Percentiles rank a stretch among this genome's conserved stretches.
Conservation (phyloP, 2,797 vertebrate species). For the Dendrocincla tyrannina region DNA sequence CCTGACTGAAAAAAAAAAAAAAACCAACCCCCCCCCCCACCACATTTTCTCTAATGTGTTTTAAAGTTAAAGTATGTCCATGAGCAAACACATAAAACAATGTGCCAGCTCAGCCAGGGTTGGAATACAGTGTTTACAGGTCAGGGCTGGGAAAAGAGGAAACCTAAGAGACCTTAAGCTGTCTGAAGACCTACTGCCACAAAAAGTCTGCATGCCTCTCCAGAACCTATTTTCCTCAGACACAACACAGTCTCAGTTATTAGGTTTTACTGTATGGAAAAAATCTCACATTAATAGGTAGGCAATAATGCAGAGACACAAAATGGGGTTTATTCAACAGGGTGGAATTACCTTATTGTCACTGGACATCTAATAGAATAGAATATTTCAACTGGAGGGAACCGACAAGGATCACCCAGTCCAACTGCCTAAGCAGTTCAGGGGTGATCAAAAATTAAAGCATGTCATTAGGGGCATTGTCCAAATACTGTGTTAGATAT, state of each 20-base stretch:
- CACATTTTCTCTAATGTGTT: background rate
- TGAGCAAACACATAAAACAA: background rate
- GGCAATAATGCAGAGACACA: background rate
- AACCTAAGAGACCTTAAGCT: background rate
- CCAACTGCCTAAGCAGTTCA: background rate
- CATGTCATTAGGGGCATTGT: background rate
- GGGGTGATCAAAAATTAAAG: background rate
- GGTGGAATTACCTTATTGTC: background rate
- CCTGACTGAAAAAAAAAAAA: background rate
- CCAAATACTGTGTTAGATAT: background rate
- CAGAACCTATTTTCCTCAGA: background rate
- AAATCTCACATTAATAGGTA: background rate
- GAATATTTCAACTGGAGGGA: background rate
- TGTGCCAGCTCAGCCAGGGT: background rate
- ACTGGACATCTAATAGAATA: background rate
- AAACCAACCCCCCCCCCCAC: too few relatives aligned
- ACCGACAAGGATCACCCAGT: background rate
- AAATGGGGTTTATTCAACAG: background rate
- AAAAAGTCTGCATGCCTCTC: background rate
- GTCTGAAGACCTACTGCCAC: background rate
- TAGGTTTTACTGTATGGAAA: background rate
- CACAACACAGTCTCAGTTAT: background rate
- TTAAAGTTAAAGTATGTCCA: background rate
- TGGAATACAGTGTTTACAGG: background rate
- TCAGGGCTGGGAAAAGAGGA: background rate